Evolutionary conservation across 2,797 vertebrate species (phyloP), one percentile per base, ranked within the genome.

Genomic region (Tamandua tetradactyla): DNA sequence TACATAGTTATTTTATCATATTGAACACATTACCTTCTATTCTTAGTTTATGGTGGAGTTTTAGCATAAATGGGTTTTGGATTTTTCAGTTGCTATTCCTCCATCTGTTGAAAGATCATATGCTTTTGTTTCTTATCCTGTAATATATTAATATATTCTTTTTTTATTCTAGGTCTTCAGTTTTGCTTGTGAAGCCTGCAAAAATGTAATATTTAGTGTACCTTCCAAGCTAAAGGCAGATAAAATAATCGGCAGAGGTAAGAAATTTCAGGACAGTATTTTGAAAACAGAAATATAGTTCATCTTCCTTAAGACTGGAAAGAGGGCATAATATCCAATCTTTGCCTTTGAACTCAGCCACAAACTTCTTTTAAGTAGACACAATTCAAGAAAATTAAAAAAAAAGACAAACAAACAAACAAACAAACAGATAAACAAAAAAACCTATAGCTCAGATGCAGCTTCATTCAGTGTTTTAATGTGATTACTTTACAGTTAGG

Each of bases 201-300:
- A 88, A 25, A 97, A 97, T 68, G 91, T 98, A 7, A 69, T 95
- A 64, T 95, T 99, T 44, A 42, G 32, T 1, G 98, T 99, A 15
- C 98, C 98, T 49, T 80, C 96, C 40, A 92, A 87, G 1, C 91
- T 99, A 78, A 95, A 97, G 55, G 94, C 97, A 32, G 98, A 98
- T 94, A 94, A 91, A 0, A 79, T 98, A n/a, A 79, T 99, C 84
- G 98, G 98, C 64, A 98, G 97, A 99, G 99, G 99, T 99, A 97
- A 97, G 98, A 93, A 96, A 93, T 92, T 93, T 37, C 3, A 44
- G 95, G 94, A 82, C 9, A 72, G 9, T 76, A 11, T n/a, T 87
- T 89, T 85, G 42, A 23, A 87, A 83, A 57, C 4, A 82, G 23
- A 81, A 52, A 25, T 71, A 47, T 42, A 72, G 10, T 40, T 82